Base-by-base conservation (phyloP, 2,797 vertebrate genomes). In the Rhinichthys osculus region DNA sequence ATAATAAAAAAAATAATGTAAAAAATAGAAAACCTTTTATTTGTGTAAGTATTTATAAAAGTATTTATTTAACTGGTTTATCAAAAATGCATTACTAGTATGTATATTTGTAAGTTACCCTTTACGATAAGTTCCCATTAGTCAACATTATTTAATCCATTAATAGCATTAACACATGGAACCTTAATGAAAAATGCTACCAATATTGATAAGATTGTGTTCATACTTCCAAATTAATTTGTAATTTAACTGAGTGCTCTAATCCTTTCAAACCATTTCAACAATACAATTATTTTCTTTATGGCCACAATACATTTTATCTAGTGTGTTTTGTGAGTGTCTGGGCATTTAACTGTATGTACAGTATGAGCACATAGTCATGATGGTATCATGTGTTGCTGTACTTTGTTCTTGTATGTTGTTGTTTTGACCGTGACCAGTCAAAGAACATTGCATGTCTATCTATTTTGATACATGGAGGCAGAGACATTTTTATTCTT, bases 391-490 rank as follows among this genome's bases (percentile, higher is more conserved):
- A 44, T 40, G 14, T 54, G 8, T 19, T 69, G 17, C 23, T 52
- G 21, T 67, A 35, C 21, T 38, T 44, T 42, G n/a, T 38, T 40
- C 52, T 27, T 71, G n/a, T 38, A 72, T 69, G 3, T 47, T 42
- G 38, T 44, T 44, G 42, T 86, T 50, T 66, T 80, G 9, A 59
- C 54, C 7, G n/a, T 66, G 72, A 30, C 71, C 54, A 62, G 44
- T 69, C 19, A 35, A 42, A 80, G 19, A 10, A 42, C 14, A 27
- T 80, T 62, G n/a, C 59, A 13, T 85, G 71, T 82, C 67, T 64
- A 62, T 76, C 27, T 47, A 38, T 13, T 59, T n/a, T 76, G 54
- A 78, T 70, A 38, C 67, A 74, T 67, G 13, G n/a, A 70, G 44
- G 78, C 62, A 40, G 64, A 70, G 3, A 50, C 30, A 11, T 44